Evolutionary conservation across 2,888 invertebrate species (phyloP), one percentile per base, ranked within the genome.

Genomic region (Carpatolechia fugitivella): DNA sequence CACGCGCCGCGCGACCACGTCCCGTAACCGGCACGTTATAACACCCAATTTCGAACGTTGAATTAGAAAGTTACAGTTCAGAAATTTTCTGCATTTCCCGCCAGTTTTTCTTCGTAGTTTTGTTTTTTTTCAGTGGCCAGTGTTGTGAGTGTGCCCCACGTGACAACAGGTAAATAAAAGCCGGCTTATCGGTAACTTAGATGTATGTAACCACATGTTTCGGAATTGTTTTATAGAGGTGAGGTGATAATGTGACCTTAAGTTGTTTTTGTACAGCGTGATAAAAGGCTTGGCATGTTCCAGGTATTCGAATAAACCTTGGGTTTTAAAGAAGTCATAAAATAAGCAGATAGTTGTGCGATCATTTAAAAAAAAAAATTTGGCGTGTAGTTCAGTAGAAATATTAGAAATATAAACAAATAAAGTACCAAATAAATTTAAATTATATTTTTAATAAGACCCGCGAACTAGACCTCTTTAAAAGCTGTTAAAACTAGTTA

Each of bases 1-100:
- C 57, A 62, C 66, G 66, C 51, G 60, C 53, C 47, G 38, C 48
- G 41, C 54, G 54, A 38, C 14, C 54, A 24, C 48, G 18, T 30
- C 8, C 20, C 10, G 8, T 30, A 20, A 36, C 48, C 40, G 38
- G 36, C 36, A 29, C 18, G 13, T 13, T 16, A 48, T 30, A 47
- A 54, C 30, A 38, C 38, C 36, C 16, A 40, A 46, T 18, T 35
- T 20, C 24, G 36, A 35, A 38, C 38, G 13, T 35, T 50, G 35
- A 50, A 50, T 50, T 50, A 50, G 38, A 50, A 50, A 50, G 50
- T 50, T 38, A n/a, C 8, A 14, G 1, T 29, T 24, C 24, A 24
- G 36, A 50, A 36, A 38, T 38, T 38, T 38, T n/a, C 7, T n/a
- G n/a, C 29, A 8, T 50, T 38, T 50, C 33, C 38, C 38, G 13